Evolutionary conservation across 2,888 invertebrate genomes (phyloP).

Genomic region (Xanthostigma xanthostigma): DNA sequence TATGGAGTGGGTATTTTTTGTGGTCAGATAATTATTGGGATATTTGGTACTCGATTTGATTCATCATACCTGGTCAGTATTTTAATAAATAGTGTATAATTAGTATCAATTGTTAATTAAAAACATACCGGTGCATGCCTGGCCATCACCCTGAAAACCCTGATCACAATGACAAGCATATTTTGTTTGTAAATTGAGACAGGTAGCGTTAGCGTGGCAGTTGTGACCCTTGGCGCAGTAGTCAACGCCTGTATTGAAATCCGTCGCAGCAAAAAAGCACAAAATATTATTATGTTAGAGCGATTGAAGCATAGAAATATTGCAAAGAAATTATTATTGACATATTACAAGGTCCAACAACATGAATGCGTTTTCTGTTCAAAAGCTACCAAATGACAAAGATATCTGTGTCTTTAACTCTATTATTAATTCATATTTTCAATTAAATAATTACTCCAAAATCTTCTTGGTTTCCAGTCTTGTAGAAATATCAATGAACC

Average conservation of each 20-base stretch:
- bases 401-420: no score
- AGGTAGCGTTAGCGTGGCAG: slow-evolving; percentile 82
- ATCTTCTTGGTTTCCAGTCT: no score
- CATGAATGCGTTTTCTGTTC: background rate
- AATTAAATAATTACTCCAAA: no score
- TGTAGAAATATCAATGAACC: no score
- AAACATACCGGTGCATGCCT: slow-evolving; percentile 52
- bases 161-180: slow-evolving; percentile 82
- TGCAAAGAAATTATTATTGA: background rate
- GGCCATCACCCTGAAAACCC: slow-evolving; percentile 80
- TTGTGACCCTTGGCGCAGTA: slow-evolving; percentile 79
- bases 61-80: no score
- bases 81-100: no score
- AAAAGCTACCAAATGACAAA: background rate
- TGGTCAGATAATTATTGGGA: no score
- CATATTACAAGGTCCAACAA: slow-evolving; percentile 7
- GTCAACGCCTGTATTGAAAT: slow-evolving; percentile 52
- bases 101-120: background rate
- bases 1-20: no score
- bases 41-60: no score
- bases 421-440: no score
- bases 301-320: background rate
- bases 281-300: background rate
- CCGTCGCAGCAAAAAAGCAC: background rate
- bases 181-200: slow-evolving; percentile 80